Evolutionary conservation across 1,140 invertebrate species (phyloP).

Genomic region (Ceratina australensis): DNA sequence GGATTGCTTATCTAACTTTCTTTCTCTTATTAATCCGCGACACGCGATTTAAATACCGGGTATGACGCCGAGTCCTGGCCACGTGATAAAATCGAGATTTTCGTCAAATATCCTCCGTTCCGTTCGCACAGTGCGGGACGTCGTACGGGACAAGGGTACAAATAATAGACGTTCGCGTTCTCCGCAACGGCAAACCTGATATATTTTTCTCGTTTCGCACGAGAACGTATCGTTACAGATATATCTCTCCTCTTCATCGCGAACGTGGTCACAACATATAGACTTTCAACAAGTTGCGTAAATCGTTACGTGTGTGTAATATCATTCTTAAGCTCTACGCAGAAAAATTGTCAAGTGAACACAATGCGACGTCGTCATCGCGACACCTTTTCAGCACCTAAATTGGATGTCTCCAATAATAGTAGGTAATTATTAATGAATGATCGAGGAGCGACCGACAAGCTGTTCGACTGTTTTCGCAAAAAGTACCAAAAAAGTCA

Average conservation of each 20-base stretch:
- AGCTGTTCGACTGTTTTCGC: conserved; percentile 23
- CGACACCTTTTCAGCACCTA: conserved; percentile 35
- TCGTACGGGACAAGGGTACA: neutral
- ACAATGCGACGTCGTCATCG: conserved; percentile 26
- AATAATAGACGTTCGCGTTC: neutral
- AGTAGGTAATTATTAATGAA: conserved; percentile 13
- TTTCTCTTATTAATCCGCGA: no score
- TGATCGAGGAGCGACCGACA: conserved; percentile 7
- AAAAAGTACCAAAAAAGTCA: conserved; percentile 27
- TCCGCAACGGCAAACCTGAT: conserved; percentile 38
- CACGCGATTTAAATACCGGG: no score
- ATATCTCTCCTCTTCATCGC: neutral
- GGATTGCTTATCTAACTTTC: neutral
- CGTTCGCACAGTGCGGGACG: no score
- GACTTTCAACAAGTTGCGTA: conserved; percentile 40
- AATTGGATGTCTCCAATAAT: conserved; percentile 15
- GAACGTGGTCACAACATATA: conserved; percentile 14
- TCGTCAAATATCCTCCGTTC: no score
- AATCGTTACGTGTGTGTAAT: conserved; percentile 21
- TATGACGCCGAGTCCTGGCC: no score
- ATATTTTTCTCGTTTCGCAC: conserved; percentile 35
- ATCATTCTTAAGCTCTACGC: conserved; percentile 47
- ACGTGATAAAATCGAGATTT: no score
- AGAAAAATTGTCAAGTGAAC: conserved; percentile 47
- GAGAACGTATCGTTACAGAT: conserved; percentile 38